Evolutionary conservation across 2,797 vertebrate genomes (phyloP).

Genomic region (Apodemus agrarius): DNA sequence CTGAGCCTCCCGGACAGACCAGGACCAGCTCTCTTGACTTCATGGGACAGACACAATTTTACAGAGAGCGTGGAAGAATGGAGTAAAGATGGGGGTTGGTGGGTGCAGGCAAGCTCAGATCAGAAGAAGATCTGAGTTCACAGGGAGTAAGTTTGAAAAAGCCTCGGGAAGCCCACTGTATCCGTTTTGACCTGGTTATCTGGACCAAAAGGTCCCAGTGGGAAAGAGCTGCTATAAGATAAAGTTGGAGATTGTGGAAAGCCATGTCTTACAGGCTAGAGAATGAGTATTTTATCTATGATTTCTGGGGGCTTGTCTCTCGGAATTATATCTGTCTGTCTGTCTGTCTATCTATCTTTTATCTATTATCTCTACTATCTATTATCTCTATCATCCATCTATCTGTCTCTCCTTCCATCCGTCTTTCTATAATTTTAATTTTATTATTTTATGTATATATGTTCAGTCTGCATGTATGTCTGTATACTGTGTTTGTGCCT

Average conservation of each 20-base stretch:
- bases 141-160: background rate
- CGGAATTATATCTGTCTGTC: background rate
- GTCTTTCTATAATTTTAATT: background rate
- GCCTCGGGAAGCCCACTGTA: background rate
- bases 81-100: background rate
- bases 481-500: background rate
- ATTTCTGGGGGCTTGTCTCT: conserved; percentile 11
- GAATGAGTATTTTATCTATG: conserved; percentile 4
- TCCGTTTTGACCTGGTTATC: background rate
- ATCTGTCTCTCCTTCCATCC: background rate
- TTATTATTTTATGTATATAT: background rate
- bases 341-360: background rate
- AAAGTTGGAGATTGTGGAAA: conserved; percentile 14
- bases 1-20: background rate
- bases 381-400: background rate
- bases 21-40: background rate
- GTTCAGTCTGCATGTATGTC: background rate
- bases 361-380: background rate
- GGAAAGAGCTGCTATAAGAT: conserved; percentile 48
- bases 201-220: background rate
- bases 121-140: conserved; percentile 16
- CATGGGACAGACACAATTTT: background rate
- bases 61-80: background rate
- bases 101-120: background rate
- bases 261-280: background rate